Evolutionary conservation across 2,797 vertebrate species (phyloP).

Genomic region (Chelon labrosus): DNA sequence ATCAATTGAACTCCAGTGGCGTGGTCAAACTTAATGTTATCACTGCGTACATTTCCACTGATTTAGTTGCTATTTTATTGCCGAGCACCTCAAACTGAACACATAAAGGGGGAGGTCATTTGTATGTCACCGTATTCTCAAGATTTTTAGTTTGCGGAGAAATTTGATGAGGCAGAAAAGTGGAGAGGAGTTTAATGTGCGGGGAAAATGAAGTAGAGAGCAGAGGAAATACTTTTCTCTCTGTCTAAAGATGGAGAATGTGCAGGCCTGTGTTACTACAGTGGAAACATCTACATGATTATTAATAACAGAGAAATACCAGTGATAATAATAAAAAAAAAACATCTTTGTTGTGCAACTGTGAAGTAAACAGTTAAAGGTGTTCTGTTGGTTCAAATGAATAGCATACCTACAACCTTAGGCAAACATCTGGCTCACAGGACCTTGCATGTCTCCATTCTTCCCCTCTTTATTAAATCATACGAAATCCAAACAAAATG

Average conservation of each 20-base stretch:
- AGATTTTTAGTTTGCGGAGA: slow-evolving; percentile 29
- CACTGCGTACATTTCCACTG: slow-evolving; percentile 44
- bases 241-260: not conserved
- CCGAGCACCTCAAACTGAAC: slow-evolving; percentile 57
- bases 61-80: slow-evolving; percentile 61
- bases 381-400: not conserved
- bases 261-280: slow-evolving; percentile 5
- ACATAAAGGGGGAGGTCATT: slow-evolving; percentile 51
- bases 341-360: not conserved
- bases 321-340: not conserved
- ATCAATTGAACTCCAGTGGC: slow-evolving; percentile 74
- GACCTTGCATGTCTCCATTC: not conserved
- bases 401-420: not conserved
- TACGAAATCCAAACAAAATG: not conserved
- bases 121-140: slow-evolving; percentile 47
- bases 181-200: slow-evolving; percentile 42
- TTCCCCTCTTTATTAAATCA: not conserved
- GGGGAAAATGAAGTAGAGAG: not conserved
- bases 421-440: not conserved
- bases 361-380: not conserved
- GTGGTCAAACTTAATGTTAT: slow-evolving; percentile 77
- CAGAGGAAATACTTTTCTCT: not conserved
- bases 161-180: slow-evolving; percentile 64
- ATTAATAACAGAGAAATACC: not conserved
- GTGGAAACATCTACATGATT: not conserved